phyloP scores from a whole-genome alignment of 2,888 invertebrate species.

The Chrysodeixis includens region DNA sequence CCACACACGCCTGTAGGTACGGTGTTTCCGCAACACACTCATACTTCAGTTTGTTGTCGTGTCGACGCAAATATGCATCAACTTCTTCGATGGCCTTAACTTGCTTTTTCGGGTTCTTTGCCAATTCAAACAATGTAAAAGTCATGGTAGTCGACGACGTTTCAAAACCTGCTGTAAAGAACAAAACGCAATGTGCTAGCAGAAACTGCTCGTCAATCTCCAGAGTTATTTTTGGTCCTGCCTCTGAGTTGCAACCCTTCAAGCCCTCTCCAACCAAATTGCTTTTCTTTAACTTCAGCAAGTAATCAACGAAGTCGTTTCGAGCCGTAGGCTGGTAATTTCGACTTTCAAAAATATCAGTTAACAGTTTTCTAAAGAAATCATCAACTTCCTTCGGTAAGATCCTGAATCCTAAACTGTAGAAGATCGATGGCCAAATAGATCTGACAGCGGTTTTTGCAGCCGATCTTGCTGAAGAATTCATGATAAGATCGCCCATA shows the following conservation, averaged over 20 bases:
- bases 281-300: conserved; percentile 67
- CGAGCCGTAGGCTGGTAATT: conserved; percentile 62
- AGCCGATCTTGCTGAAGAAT: conserved; percentile 57
- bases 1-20: conserved; percentile 69
- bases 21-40: conserved; percentile 67
- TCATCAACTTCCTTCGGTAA: conserved; percentile 60
- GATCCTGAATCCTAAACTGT: conserved; percentile 63
- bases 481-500: conserved; percentile 67
- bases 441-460: conserved; percentile 60
- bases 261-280: conserved; percentile 67
- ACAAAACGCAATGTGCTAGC: conserved; percentile 86
- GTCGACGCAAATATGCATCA: conserved; percentile 62
- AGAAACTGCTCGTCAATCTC: conserved; percentile 80
- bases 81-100: conserved; percentile 65
- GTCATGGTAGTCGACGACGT: conserved; percentile 69
- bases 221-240: conserved; percentile 59
- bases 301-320: conserved; percentile 74
- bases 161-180: conserved; percentile 78
- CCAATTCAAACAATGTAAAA: conserved; percentile 69
- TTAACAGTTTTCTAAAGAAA: conserved; percentile 66
- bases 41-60: conserved; percentile 64
- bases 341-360: conserved; percentile 64
- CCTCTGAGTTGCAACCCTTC: conserved; percentile 60
- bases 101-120: conserved; percentile 66
- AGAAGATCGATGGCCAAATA: conserved; percentile 75